Evolutionary conservation across 2,888 invertebrate species (phyloP), one percentile per base, ranked within the genome.

Genomic region (Sinelater perroti): DNA sequence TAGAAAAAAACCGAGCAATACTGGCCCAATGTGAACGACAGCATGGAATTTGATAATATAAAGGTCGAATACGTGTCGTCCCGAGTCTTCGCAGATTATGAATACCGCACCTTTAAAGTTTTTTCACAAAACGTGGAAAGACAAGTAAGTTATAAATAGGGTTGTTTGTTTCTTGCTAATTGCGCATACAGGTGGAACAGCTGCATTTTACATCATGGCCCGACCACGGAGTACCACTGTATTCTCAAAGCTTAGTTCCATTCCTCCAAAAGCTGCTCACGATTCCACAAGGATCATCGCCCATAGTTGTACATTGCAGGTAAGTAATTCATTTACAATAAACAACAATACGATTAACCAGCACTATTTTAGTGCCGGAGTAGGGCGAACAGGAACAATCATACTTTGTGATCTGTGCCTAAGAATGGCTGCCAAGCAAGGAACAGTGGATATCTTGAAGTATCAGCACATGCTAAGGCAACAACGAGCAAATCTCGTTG

Each of bases 311-410:
- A 0, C 85, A 85, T 67, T 85, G 85, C 52, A 52, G 55, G 51
- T 60, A 55, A 45, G n/a, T 26, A n/a, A n/a, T n/a, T n/a, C n/a
- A n/a, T n/a, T n/a, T n/a, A n/a, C n/a, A n/a, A n/a, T n/a, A n/a
- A n/a, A n/a, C n/a, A n/a, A n/a, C n/a, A n/a, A n/a, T n/a, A n/a
- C n/a, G n/a, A n/a, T n/a, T n/a, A n/a, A n/a, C n/a, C n/a, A n/a
- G n/a, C n/a, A n/a, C 11, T 44, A 16, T 64, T 82, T 79, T 70
- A 83, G 83, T 71, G 85, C 84, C 53, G 85, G 86, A 2, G 83
- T 85, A 13, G 85, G 85, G 1, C 76, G 85, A 60, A 85, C 86
- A 4, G 86, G 86, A 6, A 85, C 84, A 1, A 79, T 85, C 17
- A 81, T 85, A 47, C 75, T 85, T n/a, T 80, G 83, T 58, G 85